Conservation (phyloP, 1,140 invertebrate species). For the Vanessa tameamea region DNA sequence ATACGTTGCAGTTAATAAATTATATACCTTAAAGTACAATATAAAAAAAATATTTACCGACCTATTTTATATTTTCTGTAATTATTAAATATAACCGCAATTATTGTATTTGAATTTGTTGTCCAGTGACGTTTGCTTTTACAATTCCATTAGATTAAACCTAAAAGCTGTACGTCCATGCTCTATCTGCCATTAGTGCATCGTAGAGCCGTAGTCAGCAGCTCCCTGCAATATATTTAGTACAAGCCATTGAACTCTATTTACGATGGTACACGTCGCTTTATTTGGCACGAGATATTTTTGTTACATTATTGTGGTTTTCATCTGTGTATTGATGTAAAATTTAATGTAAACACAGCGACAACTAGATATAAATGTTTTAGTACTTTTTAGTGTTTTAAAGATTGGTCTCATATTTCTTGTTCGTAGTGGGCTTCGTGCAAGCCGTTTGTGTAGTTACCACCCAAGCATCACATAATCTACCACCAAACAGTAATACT, state of each 20-base stretch:
- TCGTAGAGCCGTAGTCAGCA: constrained; percentile 40
- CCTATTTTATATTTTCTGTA: no score
- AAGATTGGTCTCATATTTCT: no score
- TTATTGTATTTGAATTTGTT: not conserved
- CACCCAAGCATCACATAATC: no score
- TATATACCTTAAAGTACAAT: no score
- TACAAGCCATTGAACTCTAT: constrained; percentile 47
- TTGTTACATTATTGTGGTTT: constrained; percentile 35
- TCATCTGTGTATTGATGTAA: not conserved
- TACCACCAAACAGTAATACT: no score
- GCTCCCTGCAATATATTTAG: constrained; percentile 42
- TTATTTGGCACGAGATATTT: constrained; percentile 44
- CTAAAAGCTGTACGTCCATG: constrained; percentile 21
- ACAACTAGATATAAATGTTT: no score
- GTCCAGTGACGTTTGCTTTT: not conserved
- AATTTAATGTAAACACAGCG: no score
- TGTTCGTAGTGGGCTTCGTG: no score
- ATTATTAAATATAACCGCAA: not conserved
- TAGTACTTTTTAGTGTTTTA: no score
- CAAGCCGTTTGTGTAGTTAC: no score
- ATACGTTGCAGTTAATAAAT: no score
- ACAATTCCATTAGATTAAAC: constrained; percentile 33
- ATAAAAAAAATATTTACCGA: no score
- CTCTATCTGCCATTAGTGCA: constrained; percentile 34
- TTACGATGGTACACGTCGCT: constrained; percentile 39